A percentile compares a stretch with the other conserved stretches of the same genome.
Conservation (phyloP, 1,140 invertebrate genomes). For the roundworm (Caenorhabditis elegans) region WBcel235 BX284602.5:6947501-6948000, state of each 20-base stretch:
- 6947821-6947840: conserved; percentile 10
- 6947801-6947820: not conserved
- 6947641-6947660: not conserved
- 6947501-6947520: too few relatives aligned
- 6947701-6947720: not conserved
- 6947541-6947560: too few relatives aligned
- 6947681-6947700: not conserved
- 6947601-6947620: conserved; percentile 14
- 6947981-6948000: conserved; percentile 50
- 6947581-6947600: not conserved
- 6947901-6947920: too few relatives aligned
- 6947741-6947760: not conserved
- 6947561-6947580: too few relatives aligned
- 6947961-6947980: not conserved
- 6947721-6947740: not conserved
- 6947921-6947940: too few relatives aligned
- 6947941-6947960: too few relatives aligned
- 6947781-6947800: conserved; percentile 1
- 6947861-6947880: conserved; percentile 11
- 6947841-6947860: conserved; percentile 5
- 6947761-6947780: not conserved
- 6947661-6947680: not conserved
- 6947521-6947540: too few relatives aligned
- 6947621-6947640: not conserved
- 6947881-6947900: conserved; percentile 11